Percentiles rank a stretch among this genome's conserved stretches.
These are phyloP conservation scores for Heliconius sara DNA, from an alignment of 2,888 invertebrate species.

Conservation along the genomic window DNA sequence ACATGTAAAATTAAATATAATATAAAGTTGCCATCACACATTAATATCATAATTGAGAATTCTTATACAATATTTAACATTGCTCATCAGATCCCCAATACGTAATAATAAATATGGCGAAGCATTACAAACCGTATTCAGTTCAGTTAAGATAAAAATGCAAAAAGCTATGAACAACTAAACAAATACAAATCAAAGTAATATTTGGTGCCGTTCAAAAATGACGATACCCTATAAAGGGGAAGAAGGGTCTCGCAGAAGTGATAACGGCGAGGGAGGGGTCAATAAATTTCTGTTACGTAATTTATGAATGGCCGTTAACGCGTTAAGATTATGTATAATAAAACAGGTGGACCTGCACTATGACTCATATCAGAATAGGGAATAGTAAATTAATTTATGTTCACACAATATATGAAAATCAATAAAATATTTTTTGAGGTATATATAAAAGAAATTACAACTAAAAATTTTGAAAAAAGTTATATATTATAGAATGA, in stretches of 20 bases:
- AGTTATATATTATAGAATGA: neutral
- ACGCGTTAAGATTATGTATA: neutral
- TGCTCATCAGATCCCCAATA: conserved; percentile 14
- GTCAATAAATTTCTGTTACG: neutral
- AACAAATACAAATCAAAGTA: neutral
- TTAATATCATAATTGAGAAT: conserved; percentile 19
- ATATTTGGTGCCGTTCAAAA: neutral
- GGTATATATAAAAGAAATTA: neutral
- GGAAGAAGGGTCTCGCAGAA: too few relatives aligned
- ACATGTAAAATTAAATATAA: conserved; percentile 1
- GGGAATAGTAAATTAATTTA: neutral
- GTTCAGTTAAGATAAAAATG: conserved; percentile 15
- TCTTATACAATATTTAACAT: conserved; percentile 10
- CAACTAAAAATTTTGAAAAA: too few relatives aligned
- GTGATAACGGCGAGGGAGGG: too few relatives aligned
- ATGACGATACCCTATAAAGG: neutral
- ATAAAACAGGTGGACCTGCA: neutral
- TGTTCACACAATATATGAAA: neutral
- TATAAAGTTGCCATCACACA: neutral
- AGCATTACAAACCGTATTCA: conserved; percentile 12
- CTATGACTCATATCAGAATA: neutral
- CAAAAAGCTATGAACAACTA: conserved; percentile 14
- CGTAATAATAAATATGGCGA: conserved; percentile 9
- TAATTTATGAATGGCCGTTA: neutral
- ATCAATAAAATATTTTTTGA: neutral